A percentile compares a stretch with the other conserved stretches of the same genome.
phyloP scores from a whole-genome alignment of 1,140 invertebrate species.

The Eueides isabella region DNA sequence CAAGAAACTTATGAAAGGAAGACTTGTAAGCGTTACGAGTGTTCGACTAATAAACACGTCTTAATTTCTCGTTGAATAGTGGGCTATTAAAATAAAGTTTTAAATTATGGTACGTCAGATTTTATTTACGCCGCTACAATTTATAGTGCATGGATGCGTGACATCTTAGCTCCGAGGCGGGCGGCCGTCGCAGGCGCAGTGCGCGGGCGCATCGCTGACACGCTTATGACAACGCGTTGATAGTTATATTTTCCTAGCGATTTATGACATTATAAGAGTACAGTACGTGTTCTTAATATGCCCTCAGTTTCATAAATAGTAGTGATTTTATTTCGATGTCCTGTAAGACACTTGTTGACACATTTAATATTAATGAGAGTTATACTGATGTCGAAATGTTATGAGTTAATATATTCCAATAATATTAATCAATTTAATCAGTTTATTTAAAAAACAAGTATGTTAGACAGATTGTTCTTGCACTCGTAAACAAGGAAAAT shows the following conservation, averaged over 20 bases:
- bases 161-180: constrained; percentile 44
- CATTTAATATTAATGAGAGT: constrained; percentile 64
- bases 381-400: constrained; percentile 40
- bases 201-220: constrained; percentile 58
- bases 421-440: constrained; percentile 24
- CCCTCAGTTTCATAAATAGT: constrained; percentile 79
- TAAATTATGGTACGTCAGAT: constrained; percentile 78
- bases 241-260: constrained; percentile 80
- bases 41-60: constrained; percentile 77
- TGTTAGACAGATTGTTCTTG: neutral
- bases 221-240: constrained; percentile 76
- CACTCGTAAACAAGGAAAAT: constrained; percentile 4
- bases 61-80: constrained; percentile 78
- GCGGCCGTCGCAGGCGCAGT: constrained; percentile 40
- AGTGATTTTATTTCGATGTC: constrained; percentile 80
- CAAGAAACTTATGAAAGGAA: constrained; percentile 64
- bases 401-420: constrained; percentile 57
- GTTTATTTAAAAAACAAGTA: neutral
- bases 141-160: constrained; percentile 71
- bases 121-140: constrained; percentile 77
- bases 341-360: constrained; percentile 76
- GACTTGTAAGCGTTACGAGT: constrained; percentile 74
- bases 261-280: constrained; percentile 80
- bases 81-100: constrained; percentile 79
- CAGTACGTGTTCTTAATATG: constrained; percentile 70